Conservation (phyloP, 2,113 vertebrate species). For the Albula glossodonta region DNA sequence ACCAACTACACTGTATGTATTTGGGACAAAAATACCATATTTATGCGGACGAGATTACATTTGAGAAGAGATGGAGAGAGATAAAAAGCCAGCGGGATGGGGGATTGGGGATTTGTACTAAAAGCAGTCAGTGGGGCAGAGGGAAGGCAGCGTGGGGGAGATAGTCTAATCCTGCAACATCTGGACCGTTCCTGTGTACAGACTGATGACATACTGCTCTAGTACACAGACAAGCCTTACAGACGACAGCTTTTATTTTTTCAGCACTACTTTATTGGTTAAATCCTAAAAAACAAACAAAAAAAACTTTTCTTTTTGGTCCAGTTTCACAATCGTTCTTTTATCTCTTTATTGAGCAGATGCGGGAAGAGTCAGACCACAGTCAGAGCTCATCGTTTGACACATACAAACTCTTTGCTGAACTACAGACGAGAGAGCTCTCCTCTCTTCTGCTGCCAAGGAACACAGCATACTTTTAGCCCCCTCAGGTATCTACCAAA, state of each 20-base stretch:
- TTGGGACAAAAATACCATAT: neutral
- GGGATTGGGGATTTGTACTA: constrained; percentile 52
- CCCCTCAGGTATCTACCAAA: neutral
- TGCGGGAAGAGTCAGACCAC: neutral
- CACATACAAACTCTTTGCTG: neutral
- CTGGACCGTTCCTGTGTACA: constrained; percentile 48
- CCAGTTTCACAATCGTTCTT: neutral
- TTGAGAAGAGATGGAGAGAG: neutral
- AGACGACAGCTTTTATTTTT: neutral
- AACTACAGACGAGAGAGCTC: neutral
- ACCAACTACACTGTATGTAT: neutral
- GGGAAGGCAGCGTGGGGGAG: constrained; percentile 23
- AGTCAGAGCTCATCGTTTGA: neutral
- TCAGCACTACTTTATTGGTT: neutral
- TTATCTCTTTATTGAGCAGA: constrained; percentile 6
- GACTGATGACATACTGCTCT: neutral
- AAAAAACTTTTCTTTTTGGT: neutral
- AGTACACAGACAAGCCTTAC: neutral
- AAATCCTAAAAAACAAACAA: neutral
- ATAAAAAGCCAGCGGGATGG: constrained; percentile 31
- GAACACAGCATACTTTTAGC: neutral
- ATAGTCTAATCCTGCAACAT: constrained; percentile 56
- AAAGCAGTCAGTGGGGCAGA: constrained; percentile 47
- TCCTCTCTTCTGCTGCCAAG: neutral
- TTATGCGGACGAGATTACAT: constrained; percentile 21